Evolutionary conservation across 2,797 vertebrate species (phyloP).

Genomic region (Botia kubotai): DNA sequence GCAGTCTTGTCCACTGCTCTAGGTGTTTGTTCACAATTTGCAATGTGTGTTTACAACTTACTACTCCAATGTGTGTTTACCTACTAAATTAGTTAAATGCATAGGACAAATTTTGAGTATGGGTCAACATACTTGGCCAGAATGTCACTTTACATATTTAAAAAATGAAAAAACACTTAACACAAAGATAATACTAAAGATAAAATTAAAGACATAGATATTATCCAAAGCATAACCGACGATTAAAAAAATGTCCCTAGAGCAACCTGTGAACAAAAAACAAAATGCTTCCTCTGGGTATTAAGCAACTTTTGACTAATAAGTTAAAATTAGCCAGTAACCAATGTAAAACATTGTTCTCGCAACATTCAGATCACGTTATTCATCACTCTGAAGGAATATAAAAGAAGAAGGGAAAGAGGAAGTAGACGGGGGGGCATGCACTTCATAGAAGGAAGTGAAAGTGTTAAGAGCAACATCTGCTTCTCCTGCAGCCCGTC

Average conservation of each 20-base stretch:
- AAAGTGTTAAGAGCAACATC: slow-evolving; percentile 78
- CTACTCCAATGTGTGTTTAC: too few species aligned
- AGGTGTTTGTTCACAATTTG: too few species aligned
- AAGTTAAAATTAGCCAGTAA: slow-evolving; percentile 42
- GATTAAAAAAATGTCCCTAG: not conserved
- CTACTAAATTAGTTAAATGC: too few species aligned
- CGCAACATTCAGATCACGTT: slow-evolving; percentile 51
- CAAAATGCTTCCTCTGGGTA: not conserved
- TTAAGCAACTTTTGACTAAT: slow-evolving; percentile 53
- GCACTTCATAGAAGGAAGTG: slow-evolving; percentile 78
- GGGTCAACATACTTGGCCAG: too few species aligned
- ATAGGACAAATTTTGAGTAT: too few species aligned
- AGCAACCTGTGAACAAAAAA: not conserved
- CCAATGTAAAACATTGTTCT: slow-evolving; percentile 33
- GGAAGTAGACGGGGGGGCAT: slow-evolving; percentile 68
- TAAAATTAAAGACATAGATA: not conserved
- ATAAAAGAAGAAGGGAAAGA: slow-evolving; percentile 80
- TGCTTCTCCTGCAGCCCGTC: slow-evolving; percentile 73
- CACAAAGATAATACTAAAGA: too few species aligned
- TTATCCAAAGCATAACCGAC: not conserved
- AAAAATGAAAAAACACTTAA: not conserved
- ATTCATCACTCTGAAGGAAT: slow-evolving; percentile 58
- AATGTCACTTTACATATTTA: too few species aligned
- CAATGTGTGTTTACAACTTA: too few species aligned
- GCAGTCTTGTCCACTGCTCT: too few species aligned